Conservation (phyloP, 2,888 invertebrate species). For the Andricus quercusramuli region DNA sequence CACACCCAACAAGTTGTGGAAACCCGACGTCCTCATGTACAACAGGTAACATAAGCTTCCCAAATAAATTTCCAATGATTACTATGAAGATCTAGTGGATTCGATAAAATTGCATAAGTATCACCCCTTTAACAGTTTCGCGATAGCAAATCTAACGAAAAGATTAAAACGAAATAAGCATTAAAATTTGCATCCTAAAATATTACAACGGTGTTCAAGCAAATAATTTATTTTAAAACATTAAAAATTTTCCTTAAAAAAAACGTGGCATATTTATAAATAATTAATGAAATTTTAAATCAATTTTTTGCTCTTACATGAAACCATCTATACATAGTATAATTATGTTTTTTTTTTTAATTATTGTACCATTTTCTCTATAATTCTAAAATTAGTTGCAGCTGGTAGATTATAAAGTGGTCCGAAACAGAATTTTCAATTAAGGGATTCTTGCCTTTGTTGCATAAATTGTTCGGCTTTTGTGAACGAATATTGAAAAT, state of each 20-base stretch:
- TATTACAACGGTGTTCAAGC: neutral
- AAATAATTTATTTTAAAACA: conserved; percentile 7
- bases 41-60: conserved; percentile 89
- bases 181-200: neutral
- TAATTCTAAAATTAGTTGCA: neutral
- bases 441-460: conserved; percentile 3
- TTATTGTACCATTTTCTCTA: neutral
- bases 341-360: neutral
- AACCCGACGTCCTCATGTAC: conserved; percentile 99
- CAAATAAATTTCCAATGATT: neutral
- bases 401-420: neutral
- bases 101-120: conserved; percentile 7
- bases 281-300: conserved; percentile 9
- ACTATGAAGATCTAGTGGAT: conserved; percentile 16
- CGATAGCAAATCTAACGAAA: neutral
- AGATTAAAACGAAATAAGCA: neutral
- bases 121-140: neutral
- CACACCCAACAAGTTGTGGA: conserved; percentile 97
- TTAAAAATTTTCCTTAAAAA: neutral
- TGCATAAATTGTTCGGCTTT: conserved; percentile 6
- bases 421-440: neutral
- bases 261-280: neutral
- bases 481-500: conserved; percentile 46
- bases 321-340: neutral
- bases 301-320: neutral